Evolutionary conservation across 1,140 invertebrate genomes (phyloP), one percentile per base, ranked within the genome.

Genomic region (Pemphigus obesinymphae): DNA sequence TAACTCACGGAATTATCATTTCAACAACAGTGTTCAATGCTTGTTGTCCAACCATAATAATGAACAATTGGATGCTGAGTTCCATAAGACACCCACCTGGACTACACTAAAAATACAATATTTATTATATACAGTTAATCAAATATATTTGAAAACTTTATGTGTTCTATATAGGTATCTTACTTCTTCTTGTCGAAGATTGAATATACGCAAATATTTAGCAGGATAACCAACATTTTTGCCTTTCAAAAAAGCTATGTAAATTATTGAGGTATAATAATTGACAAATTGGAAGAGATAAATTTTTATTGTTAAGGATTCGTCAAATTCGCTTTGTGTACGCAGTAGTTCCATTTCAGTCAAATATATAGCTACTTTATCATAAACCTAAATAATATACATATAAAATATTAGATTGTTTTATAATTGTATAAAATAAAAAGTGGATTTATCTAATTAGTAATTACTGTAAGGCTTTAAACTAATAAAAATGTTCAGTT

Each of bases 261-360:
- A 99, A 89, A 99, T 97, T 86, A 99, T 97, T 1, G 96, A 97
- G 29, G 97, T 95, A 87, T 99, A 99, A 87, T 98, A 99, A 88
- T 99, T 99, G 45, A 99, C 95, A 89, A 99, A 99, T 89, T 99
- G 96, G 50, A 99, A 91, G 11, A 99, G 87, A 87, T 99, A 99
- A 84, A 99, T 97, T 89, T 99, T 99, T 15, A 99, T 89, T 0
- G 96, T 99, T 23, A 99, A 88, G 58, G 95, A 97, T 85, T 99
- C 96, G 86, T 99, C 97, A 88, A 98, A 99, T 88, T 99, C 96
- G 0, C 95, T 97, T 89, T 99, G 97, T 0, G 97, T 99, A 82
- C 97, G 89, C 78, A 96, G 91, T 84, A 98, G 90, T 89, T 99
- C 95, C 87, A 96, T 91, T 88, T 98, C 96, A 0, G 97, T 99